Base-by-base conservation (phyloP, 2,113 vertebrate species). In the Muscicapa adusta region DNA sequence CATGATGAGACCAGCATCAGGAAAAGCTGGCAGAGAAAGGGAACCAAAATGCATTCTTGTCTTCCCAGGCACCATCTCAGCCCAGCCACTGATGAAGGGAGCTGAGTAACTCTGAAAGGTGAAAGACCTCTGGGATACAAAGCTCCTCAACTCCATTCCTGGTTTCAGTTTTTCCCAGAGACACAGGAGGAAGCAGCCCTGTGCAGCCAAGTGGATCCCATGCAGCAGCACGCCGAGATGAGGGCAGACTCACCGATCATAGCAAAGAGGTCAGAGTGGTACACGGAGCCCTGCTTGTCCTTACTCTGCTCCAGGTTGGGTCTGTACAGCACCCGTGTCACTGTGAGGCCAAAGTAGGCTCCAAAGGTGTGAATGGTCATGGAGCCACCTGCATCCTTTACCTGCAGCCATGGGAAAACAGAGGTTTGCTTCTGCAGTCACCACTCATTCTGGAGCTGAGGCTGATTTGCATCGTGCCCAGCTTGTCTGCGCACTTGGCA, bases 311-410 rank as follows among this genome's bases (percentile, higher is more conserved):
- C 91, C 58, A 99, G 94, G 58, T 99, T 98, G 73, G 98, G 98
- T 65, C 99, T 97, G 89, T 99, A 99, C 68, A 99, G 98, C 82
- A 99, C 85, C 96, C 98, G 98, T 75, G 99, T 98, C 94, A 99
- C 98, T 0, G 98, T 98, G 91, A 99, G 97, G 73, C 99, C 99
- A 88, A 99, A 99, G 95, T 99, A 99, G 40, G 98, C 99, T 56
- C 99, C 99, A 0, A 99, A 99, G 36, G 97, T 97, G 81, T 99
- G 99, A 92, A 99, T 99, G 88, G 98, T 98, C 99, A 99, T 99
- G 82, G 99, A 99, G 86, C 99, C 99, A 31, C 99, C 99, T 1
- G 99, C 98, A 22, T 99, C 99, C 96, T 97, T 98, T 53, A 98
- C 98, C 99, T 99, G 97, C 85, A 80, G 38, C 71, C 86, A 40